Evolutionary conservation across 2,797 vertebrate species (phyloP).

Genomic region (Myiotriccus ornatus): DNA sequence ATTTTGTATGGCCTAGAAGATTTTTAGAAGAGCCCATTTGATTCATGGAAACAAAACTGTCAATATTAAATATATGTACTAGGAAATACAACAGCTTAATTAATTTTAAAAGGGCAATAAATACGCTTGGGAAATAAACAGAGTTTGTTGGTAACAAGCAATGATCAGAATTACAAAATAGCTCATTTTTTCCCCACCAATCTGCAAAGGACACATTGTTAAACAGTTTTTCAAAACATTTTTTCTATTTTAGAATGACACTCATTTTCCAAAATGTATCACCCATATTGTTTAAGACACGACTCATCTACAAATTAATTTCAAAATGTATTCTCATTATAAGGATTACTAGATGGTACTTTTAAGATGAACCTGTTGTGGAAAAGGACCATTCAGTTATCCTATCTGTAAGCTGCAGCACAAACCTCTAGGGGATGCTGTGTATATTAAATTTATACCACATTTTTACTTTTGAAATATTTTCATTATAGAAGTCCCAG

Average conservation of each 20-base stretch:
- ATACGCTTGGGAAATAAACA: background rate
- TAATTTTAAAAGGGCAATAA: background rate
- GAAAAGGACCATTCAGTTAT: background rate
- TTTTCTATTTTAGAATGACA: background rate
- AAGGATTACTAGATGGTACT: background rate
- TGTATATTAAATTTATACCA: background rate
- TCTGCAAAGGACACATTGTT: background rate
- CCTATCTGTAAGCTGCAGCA: background rate
- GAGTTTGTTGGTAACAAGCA: background rate
- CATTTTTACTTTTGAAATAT: background rate
- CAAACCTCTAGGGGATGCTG: slow-evolving; percentile 17
- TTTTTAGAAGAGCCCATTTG: background rate
- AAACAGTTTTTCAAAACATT: background rate
- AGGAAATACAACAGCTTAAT: background rate
- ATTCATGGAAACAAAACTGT: background rate
- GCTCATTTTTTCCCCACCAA: background rate
- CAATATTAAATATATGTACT: background rate
- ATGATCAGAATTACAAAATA: background rate
- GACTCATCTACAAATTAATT: slow-evolving; percentile 12
- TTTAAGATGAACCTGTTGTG: background rate
- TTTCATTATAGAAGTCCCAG: background rate
- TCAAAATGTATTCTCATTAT: background rate
- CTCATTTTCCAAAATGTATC: background rate
- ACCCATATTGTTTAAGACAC: background rate
- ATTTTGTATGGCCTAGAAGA: background rate